Evolutionary conservation across 2,113 vertebrate genomes (phyloP), one percentile per base, ranked within the genome.

Genomic region (Mobula hypostoma): DNA sequence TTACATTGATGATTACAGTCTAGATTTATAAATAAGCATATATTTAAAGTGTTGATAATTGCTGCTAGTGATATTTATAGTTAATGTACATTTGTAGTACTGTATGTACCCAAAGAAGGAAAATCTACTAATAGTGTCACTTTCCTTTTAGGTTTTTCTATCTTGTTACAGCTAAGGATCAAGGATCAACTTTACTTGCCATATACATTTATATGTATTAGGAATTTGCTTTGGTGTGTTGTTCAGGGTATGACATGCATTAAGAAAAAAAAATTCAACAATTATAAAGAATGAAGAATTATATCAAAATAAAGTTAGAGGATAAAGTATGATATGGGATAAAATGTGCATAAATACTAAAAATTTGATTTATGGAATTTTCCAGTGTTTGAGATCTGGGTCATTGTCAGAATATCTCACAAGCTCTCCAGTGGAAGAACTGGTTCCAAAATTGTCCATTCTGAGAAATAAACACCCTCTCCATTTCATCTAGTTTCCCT

Each of bases 21-120:
- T 82, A 15, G 66, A 91, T 91, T 63, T 91, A 91, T 68, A 91
- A 91, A 70, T 91, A 91, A 91, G 32, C 21, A 6, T 61, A 14
- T 40, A 91, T 68, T 91, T 36, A 70, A 91, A 14, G 66, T 63
- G 19, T 70, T 14, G 19, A 70, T 91, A 70, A 70, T 91, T 91
- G 36, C 88, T 91, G 15, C 68, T 32, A 40, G 29, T 70, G 68
- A 40, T 70, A 63, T 9, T n/a, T 70, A 70, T 8, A 91, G 17
- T n/a, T 91, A 40, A 36, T 91, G 63, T 11, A 91, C 88, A 68
- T 63, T 32, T 17, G 21, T 48, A 24, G 80, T 56, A 36, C 36
- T 36, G 36, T 36, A 21, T n/a, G 58, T 88, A 40, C 36, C 29
- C 63, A 91, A 9, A 91, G 36, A 68, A 70, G 68, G 32, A 63